phyloP scores from a whole-genome alignment of 2,888 invertebrate genomes.

The Cryptocheilus praepositus region DNA sequence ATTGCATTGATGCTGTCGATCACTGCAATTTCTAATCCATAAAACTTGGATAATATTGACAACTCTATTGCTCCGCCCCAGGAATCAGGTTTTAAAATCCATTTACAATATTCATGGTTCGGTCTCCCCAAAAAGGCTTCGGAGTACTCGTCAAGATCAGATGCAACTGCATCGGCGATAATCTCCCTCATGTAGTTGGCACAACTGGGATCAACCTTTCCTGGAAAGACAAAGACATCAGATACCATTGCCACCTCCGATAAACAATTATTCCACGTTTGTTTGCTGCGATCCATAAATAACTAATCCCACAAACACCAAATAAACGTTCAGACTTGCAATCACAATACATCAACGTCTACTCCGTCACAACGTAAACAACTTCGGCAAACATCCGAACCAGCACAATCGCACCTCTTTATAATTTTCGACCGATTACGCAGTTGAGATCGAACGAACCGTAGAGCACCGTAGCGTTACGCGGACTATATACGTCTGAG shows the following conservation, averaged over 20 bases:
- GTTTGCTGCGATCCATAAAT: too few species aligned
- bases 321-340: too few species aligned
- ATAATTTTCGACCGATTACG: too few species aligned
- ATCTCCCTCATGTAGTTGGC: conserved; percentile 88
- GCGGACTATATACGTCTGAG: neutral
- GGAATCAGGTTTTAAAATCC: conserved; percentile 91
- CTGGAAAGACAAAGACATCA: conserved; percentile 64
- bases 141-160: conserved; percentile 86
- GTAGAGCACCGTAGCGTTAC: too few species aligned
- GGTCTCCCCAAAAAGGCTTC: conserved; percentile 92
- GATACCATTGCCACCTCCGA: too few species aligned
- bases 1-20: conserved; percentile 93
- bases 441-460: too few species aligned
- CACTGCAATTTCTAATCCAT: conserved; percentile 93
- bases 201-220: conserved; percentile 85
- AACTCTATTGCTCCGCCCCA: conserved; percentile 99
- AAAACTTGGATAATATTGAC: conserved; percentile 89
- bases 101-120: conserved; percentile 89
- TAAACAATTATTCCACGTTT: too few species aligned
- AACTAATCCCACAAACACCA: too few species aligned
- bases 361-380: too few species aligned
- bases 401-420: too few species aligned
- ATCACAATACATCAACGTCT: too few species aligned
- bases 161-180: conserved; percentile 88
- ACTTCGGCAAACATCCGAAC: too few species aligned